phyloP scores from a whole-genome alignment of 2,888 invertebrate species.

The Stenoptilia bipunctidactyla region DNA sequence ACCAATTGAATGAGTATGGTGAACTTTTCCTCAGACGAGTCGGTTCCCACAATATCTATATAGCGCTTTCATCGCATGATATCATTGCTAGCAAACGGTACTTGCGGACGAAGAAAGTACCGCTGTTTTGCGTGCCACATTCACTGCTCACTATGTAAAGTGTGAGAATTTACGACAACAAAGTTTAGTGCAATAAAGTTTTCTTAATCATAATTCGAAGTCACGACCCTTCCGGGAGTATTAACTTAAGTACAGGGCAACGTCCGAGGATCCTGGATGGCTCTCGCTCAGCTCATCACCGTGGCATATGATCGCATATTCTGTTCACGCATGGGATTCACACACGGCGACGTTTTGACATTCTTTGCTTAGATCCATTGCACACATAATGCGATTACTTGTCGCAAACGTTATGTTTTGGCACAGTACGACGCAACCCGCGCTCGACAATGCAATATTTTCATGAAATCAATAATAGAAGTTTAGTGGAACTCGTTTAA shows the following conservation, averaged over 20 bases:
- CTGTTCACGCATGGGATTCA: constrained; percentile 56
- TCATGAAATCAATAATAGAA: constrained; percentile 23
- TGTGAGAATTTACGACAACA: constrained; percentile 8
- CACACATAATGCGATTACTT: background rate
- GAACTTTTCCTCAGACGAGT: constrained; percentile 1
- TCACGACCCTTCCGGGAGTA: constrained; percentile 7
- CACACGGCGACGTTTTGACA: constrained; percentile 53
- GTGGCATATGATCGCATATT: background rate
- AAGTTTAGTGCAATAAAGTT: too few relatives aligned
- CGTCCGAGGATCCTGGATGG: constrained; percentile 43
- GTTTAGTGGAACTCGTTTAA: constrained; percentile 37
- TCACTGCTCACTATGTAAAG: constrained; percentile 21
- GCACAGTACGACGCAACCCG: background rate
- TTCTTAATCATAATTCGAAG: too few relatives aligned
- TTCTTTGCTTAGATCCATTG: constrained; percentile 26
- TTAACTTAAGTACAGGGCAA: constrained; percentile 34
- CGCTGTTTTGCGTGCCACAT: constrained; percentile 40
- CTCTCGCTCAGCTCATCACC: constrained; percentile 37
- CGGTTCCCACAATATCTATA: constrained; percentile 13
- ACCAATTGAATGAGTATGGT: background rate
- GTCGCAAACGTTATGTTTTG: too few relatives aligned
- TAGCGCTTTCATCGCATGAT: constrained; percentile 45
- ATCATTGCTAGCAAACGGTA: constrained; percentile 45
- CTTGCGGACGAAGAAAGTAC: constrained; percentile 46
- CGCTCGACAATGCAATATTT: constrained; percentile 23